Percentiles rank a stretch among this genome's conserved stretches.
These are phyloP conservation scores for Leucophora obtusa DNA, from an alignment of 2,888 invertebrate genomes.

Conservation along the genomic window DNA sequence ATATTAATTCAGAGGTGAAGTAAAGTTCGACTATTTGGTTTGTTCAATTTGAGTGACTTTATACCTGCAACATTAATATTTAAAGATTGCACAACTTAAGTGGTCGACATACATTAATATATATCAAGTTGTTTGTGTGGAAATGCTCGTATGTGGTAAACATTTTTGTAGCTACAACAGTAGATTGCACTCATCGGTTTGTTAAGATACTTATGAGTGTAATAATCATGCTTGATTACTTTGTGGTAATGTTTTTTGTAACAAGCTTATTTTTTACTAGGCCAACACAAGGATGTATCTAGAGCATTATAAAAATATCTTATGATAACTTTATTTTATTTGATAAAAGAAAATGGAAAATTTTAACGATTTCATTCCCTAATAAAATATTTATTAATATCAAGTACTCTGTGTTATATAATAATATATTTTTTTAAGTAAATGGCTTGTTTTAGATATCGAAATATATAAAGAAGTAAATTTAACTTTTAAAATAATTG, in stretches of 20 bases:
- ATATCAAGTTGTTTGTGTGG: background rate
- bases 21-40: constrained; percentile 12
- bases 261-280: background rate
- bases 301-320: background rate
- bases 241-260: constrained; percentile 9
- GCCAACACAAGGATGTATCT: background rate
- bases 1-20: constrained; percentile 25
- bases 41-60: constrained; percentile 55
- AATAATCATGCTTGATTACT: constrained; percentile 53
- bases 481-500: too few species aligned
- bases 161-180: constrained; percentile 4
- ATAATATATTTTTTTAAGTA: too few species aligned
- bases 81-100: constrained; percentile 40
- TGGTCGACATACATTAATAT: background rate
- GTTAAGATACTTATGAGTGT: constrained; percentile 46
- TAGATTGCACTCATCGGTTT: constrained; percentile 30
- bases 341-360: too few species aligned
- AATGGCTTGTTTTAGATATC: too few species aligned
- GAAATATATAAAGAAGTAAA: too few species aligned
- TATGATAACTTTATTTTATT: background rate
- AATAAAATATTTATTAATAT: too few species aligned
- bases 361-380: too few species aligned
- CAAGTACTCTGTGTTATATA: too few species aligned
- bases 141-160: background rate
- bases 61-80: constrained; percentile 58